Base-by-base conservation (phyloP, 2,888 invertebrate genomes). In the Timandra comae region DNA sequence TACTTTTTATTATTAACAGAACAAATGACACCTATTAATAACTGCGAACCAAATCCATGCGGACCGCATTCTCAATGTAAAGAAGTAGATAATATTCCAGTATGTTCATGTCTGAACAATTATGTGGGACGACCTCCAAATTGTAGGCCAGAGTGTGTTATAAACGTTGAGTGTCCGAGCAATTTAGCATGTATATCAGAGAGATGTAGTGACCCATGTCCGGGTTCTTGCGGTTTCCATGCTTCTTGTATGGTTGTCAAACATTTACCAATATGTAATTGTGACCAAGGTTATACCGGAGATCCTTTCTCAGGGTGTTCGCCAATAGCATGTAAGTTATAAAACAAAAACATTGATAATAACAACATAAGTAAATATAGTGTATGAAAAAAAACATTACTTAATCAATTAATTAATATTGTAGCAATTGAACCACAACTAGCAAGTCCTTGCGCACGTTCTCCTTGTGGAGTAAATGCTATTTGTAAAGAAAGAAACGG, bases 391-490 rank as follows among this genome's bases (percentile, higher is more conserved):
- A 3, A 23, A 5, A 5, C 8, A 7, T 22, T n/a, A n/a, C n/a
- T n/a, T n/a, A n/a, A 7, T 27, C 20, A 12, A 7, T 12, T 16
- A 10, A 10, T 16, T 13, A 12, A 20, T 8, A 12, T 77, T 80
- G 47, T 82, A 88, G 87, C 84, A 54, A 86, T 88, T 50, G 87
- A 88, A 66, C 87, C 88, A 41, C 77, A 77, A 60, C 43, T 70
- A 10, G 67, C 52, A 53, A 82, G 68, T 43, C 95, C 94, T 46
- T 96, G 95, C 70, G 88, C 92, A 63, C 92, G 92, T 46, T 92
- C 93, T 33, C 95, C 96, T 25, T 96, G 96, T 72, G 96, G 96
- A 37, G 88, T 91, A 19, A 96, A 96, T 69, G 94, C 96, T 30
- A 76, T 93, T 49, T 96, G 96, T 75, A 92, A 90, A 73, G 93